Conservation (phyloP, 2,113 vertebrate species). For the Phoenicopterus ruber region DNA sequence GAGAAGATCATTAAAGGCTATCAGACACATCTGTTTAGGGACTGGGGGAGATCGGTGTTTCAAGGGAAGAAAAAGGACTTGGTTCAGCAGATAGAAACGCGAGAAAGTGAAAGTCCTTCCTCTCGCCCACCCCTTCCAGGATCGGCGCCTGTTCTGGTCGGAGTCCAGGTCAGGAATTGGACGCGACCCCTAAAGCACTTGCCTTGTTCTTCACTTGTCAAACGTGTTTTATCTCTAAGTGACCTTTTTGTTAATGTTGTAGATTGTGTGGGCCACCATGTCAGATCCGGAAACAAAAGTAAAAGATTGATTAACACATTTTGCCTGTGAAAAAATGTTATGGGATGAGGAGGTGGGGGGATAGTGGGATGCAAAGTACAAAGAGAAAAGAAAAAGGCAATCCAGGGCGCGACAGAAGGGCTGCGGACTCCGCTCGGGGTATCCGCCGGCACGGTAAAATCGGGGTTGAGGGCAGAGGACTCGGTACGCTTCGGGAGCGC, state of each 20-base stretch:
- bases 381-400: conserved; percentile 33
- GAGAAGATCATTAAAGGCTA: neutral
- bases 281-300: conserved; percentile 72
- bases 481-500: neutral
- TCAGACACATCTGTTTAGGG: conserved; percentile 16
- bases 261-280: conserved; percentile 72
- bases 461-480: neutral
- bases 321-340: conserved; percentile 54
- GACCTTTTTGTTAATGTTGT: conserved; percentile 74
- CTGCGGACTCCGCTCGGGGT: neutral
- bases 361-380: conserved; percentile 25
- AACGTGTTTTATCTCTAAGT: conserved; percentile 74
- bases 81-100: conserved; percentile 8
- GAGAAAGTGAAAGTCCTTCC: conserved; percentile 58
- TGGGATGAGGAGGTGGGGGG: conserved; percentile 12
- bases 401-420: neutral
- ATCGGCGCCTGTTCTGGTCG: conserved; percentile 55
- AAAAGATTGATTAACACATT: conserved; percentile 72
- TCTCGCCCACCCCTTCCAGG: conserved; percentile 2
- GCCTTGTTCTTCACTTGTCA: conserved; percentile 73
- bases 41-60: neutral
- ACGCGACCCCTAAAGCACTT: conserved; percentile 68
- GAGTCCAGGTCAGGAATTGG: conserved; percentile 73
- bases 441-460: neutral
- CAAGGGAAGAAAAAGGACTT: neutral